Evolutionary conservation across 2,888 invertebrate species (phyloP).

Genomic region (Apotomis capreana): DNA sequence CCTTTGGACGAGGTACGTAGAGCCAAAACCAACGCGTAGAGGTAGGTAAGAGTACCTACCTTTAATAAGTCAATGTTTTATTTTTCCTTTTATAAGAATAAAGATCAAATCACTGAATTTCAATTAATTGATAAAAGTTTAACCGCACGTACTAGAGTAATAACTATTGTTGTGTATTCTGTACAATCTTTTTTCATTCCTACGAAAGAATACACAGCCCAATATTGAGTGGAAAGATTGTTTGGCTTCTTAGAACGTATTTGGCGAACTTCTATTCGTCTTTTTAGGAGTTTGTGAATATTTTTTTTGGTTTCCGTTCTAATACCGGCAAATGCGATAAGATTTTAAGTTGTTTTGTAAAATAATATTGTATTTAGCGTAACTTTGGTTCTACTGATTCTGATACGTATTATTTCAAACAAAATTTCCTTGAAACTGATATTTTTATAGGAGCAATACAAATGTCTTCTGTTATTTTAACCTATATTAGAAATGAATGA

Average conservation of each 20-base stretch:
- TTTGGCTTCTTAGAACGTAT: constrained; percentile 16
- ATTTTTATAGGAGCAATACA: too few relatives aligned
- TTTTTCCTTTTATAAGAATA: too few relatives aligned
- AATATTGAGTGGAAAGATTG: constrained; percentile 10
- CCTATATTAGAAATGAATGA: too few relatives aligned
- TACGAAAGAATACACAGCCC: neutral
- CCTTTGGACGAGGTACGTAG: too few relatives aligned
- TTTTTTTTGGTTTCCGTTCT: constrained; percentile 31
- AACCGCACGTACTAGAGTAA: too few relatives aligned
- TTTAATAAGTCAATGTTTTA: too few relatives aligned
- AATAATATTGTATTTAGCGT: constrained; percentile 9
- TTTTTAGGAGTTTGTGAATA: constrained; percentile 14
- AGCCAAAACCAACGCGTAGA: too few relatives aligned
- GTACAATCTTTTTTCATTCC: neutral
- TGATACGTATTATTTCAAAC: neutral
- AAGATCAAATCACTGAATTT: too few relatives aligned
- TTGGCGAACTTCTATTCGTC: constrained; percentile 21
- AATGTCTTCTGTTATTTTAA: too few relatives aligned
- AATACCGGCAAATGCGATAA: constrained; percentile 6
- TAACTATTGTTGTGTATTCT: neutral
- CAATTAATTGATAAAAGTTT: too few relatives aligned
- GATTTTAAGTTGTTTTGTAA: constrained; percentile 10
- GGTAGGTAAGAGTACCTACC: too few relatives aligned
- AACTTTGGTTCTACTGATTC: neutral
- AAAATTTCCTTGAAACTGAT: neutral